Evolutionary conservation across 2,797 vertebrate species (phyloP).

Genomic region (Acanthurus tractus): DNA sequence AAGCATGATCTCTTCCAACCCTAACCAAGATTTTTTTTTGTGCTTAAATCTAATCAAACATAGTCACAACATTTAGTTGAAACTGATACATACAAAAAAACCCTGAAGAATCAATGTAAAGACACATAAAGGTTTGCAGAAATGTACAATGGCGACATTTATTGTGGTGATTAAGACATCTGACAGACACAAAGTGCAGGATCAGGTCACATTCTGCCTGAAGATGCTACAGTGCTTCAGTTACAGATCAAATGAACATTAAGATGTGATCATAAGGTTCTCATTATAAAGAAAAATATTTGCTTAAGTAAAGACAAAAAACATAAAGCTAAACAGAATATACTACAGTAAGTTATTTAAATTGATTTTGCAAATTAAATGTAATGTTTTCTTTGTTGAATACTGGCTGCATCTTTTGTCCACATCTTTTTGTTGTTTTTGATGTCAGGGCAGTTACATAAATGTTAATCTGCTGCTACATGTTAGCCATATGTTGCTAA

Average conservation of each 20-base stretch:
- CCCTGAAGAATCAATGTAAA: too few relatives aligned
- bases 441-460: background rate
- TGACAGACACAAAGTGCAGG: background rate
- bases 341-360: too few relatives aligned
- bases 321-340: background rate
- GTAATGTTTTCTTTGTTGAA: background rate
- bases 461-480: background rate
- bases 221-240: background rate
- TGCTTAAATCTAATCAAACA: too few relatives aligned
- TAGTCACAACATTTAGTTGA: too few relatives aligned
- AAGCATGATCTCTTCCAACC: too few relatives aligned
- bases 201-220: background rate
- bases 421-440: background rate
- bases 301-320: background rate
- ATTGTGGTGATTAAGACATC: background rate
- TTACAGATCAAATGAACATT: background rate
- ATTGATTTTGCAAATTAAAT: background rate
- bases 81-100: too few relatives aligned
- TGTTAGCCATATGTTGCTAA: conserved; percentile 15
- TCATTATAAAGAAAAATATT: background rate
- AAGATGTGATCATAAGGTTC: background rate
- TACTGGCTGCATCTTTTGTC: background rate
- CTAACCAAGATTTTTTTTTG: too few relatives aligned
- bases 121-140: too few relatives aligned
- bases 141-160: too few relatives aligned